These are phyloP conservation scores for Incurvaria masculella DNA, from an alignment of 2,888 invertebrate genomes.

Conservation along the genomic window DNA sequence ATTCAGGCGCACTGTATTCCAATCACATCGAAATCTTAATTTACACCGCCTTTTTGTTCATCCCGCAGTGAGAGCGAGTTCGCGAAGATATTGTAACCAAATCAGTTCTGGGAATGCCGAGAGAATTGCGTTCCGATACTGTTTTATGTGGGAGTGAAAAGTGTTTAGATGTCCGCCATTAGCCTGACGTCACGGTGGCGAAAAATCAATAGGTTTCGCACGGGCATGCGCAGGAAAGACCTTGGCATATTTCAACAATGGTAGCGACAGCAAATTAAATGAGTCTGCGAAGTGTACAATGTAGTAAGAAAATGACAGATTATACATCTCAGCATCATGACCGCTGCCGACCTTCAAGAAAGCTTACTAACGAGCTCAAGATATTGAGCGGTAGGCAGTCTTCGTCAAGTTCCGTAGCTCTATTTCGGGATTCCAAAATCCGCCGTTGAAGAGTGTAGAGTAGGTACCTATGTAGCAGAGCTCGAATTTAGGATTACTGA, in stretches of 20 bases:
- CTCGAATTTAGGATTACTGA: too few species aligned
- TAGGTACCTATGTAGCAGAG: too few species aligned
- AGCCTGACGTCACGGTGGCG: slow-evolving; percentile 45
- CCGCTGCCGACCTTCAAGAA: too few species aligned
- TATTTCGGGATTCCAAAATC: too few species aligned
- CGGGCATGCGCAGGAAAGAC: slow-evolving; percentile 40
- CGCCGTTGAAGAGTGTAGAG: too few species aligned
- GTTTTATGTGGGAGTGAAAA: neutral
- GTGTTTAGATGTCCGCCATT: slow-evolving; percentile 22
- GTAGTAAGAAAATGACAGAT: neutral
- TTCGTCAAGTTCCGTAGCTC: too few species aligned
- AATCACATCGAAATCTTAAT: too few species aligned
- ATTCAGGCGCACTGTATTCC: neutral
- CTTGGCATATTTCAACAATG: slow-evolving; percentile 33
- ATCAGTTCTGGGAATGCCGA: neutral
- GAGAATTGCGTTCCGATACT: neutral
- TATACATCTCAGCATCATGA: neutral
- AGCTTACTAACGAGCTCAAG: too few species aligned
- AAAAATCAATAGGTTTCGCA: slow-evolving; percentile 37
- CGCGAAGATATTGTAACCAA: neutral
- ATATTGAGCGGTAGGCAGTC: too few species aligned
- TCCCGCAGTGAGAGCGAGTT: neutral
- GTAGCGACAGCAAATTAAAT: neutral
- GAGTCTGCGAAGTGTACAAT: too few species aligned
- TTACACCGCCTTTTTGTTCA: too few species aligned